Conservation (phyloP, 2,888 invertebrate species). For the Eilema caniola region DNA sequence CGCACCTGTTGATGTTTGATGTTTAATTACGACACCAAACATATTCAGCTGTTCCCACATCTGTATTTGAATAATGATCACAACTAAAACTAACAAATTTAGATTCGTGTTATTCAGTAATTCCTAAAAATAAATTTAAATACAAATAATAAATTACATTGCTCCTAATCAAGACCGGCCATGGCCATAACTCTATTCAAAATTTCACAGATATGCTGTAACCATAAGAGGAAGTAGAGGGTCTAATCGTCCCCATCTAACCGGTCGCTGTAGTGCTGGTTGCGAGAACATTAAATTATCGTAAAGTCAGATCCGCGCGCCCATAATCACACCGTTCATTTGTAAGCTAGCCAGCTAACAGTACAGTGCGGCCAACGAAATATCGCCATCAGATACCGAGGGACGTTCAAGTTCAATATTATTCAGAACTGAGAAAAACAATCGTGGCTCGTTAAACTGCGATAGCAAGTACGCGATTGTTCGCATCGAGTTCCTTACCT, state of each 20-base stretch:
- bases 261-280: slow-evolving; percentile 66
- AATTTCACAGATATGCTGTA: slow-evolving; percentile 72
- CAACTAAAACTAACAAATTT: background rate
- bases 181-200: slow-evolving; percentile 78
- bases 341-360: slow-evolving; percentile 82
- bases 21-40: slow-evolving; percentile 40
- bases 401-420: slow-evolving; percentile 83
- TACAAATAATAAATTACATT: slow-evolving; percentile 23
- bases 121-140: slow-evolving; percentile 17
- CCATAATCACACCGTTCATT: slow-evolving; percentile 85
- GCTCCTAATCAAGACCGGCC: slow-evolving; percentile 44
- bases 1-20: slow-evolving; percentile 54
- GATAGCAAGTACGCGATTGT: slow-evolving; percentile 80
- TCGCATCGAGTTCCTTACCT: slow-evolving; percentile 69
- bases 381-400: slow-evolving; percentile 82
- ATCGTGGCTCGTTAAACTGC: slow-evolving; percentile 85
- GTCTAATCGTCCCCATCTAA: slow-evolving; percentile 78
- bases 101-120: background rate
- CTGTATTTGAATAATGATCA: background rate
- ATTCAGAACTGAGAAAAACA: slow-evolving; percentile 86
- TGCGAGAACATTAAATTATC: slow-evolving; percentile 86
- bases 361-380: slow-evolving; percentile 77
- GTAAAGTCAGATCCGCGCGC: slow-evolving; percentile 80
- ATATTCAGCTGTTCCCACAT: background rate
- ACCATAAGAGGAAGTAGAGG: slow-evolving; percentile 81